Percentiles rank a stretch among this genome's conserved stretches.
Conservation (phyloP, 2,113 vertebrate species). For the Peromyscus polionotus region DNA sequence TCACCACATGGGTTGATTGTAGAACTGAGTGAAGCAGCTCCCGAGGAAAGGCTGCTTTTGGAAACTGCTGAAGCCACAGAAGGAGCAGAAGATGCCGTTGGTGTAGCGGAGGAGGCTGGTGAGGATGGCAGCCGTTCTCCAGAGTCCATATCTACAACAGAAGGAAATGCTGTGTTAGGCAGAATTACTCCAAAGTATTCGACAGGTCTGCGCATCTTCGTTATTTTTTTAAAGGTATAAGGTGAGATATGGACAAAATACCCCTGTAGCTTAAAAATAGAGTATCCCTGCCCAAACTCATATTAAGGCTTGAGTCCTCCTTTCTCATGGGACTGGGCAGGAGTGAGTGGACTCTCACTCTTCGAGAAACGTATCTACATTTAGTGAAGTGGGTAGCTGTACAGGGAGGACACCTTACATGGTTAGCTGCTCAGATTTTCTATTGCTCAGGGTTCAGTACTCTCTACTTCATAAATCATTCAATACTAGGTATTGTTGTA, state of each 20-base stretch:
- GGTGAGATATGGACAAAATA: slow-evolving; percentile 51
- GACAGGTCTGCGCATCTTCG: not conserved
- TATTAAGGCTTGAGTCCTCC: not conserved
- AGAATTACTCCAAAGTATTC: slow-evolving; percentile 12
- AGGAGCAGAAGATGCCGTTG: slow-evolving; percentile 89
- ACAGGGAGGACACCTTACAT: not conserved
- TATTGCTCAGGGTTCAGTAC: not conserved
- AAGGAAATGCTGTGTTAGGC: not conserved
- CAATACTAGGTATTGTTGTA: not conserved
- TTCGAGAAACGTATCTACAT: not conserved
- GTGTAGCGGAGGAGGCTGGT: slow-evolving; percentile 89
- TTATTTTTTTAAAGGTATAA: slow-evolving; percentile 26
- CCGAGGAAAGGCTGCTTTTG: slow-evolving; percentile 89
- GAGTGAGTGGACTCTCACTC: not conserved
- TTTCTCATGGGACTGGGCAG: not conserved
- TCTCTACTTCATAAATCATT: not conserved
- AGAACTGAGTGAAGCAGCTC: slow-evolving; percentile 89
- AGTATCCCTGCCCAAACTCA: not conserved
- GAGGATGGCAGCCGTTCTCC: slow-evolving; percentile 92
- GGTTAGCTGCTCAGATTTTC: not conserved
- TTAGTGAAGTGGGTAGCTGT: not conserved
- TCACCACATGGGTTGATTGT: slow-evolving; percentile 95
- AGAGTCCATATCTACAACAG: slow-evolving; percentile 94
- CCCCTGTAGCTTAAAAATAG: not conserved
- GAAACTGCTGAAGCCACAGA: slow-evolving; percentile 86